These are phyloP conservation scores for Tragelaphus eurycerus DNA, from an alignment of 2,797 vertebrate genomes.

Conservation along the genomic window DNA sequence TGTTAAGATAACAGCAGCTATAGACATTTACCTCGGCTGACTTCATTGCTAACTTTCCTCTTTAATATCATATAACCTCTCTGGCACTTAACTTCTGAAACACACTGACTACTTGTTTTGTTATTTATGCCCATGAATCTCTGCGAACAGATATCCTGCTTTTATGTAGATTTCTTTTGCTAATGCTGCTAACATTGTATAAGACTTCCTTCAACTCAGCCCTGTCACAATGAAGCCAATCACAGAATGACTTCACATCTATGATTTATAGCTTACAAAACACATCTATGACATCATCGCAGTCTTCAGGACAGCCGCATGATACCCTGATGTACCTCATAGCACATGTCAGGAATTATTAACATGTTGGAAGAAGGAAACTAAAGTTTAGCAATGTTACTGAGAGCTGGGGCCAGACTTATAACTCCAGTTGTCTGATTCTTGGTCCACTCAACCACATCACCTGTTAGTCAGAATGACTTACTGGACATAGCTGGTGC, in stretches of 20 bases:
- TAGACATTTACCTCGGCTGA: neutral
- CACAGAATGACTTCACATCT: neutral
- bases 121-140: neutral
- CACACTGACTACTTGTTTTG: neutral
- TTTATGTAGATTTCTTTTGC: conserved; percentile 2
- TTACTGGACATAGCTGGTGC: neutral
- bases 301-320: neutral
- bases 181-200: neutral
- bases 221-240: neutral
- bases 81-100: neutral
- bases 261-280: neutral
- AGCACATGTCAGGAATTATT: neutral
- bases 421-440: neutral
- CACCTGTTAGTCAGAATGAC: neutral
- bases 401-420: neutral
- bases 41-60: neutral
- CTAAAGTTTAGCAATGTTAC: neutral
- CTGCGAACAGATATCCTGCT: neutral
- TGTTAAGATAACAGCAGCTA: neutral
- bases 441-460: neutral
- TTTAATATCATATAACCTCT: neutral
- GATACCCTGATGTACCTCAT: neutral
- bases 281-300: neutral
- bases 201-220: neutral
- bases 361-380: neutral